These are phyloP conservation scores for Bubo blakistoni DNA, from an alignment of 2,113 vertebrate species.

Conservation along the genomic window DNA sequence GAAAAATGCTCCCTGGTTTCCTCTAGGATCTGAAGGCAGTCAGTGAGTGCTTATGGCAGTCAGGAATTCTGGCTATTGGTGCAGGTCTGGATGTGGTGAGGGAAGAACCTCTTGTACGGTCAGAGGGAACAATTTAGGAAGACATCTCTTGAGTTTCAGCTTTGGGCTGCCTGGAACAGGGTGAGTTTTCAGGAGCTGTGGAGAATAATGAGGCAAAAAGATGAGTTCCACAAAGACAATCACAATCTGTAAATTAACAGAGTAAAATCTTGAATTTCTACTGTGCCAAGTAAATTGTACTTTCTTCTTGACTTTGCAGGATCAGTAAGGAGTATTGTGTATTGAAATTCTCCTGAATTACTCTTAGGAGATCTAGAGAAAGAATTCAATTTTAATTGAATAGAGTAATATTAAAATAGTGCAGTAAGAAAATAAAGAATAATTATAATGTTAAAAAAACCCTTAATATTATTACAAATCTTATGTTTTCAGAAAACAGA, in stretches of 20 bases:
- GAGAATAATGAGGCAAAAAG: not conserved
- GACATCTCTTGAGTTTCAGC: not conserved
- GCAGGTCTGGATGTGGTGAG: not conserved
- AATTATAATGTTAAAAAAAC: not conserved
- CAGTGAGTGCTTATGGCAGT: not conserved
- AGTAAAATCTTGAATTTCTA: not conserved
- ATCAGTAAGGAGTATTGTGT: not conserved
- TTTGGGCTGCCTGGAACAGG: not conserved
- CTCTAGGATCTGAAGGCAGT: not conserved
- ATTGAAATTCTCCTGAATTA: not conserved
- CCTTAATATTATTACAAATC: not conserved
- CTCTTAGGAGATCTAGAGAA: not conserved
- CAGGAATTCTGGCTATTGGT: not conserved
- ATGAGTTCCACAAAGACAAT: not conserved
- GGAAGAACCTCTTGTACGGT: not conserved
- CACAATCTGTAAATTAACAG: not conserved
- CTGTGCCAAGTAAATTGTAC: not conserved
- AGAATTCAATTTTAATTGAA: not conserved
- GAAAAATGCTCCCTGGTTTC: not conserved
- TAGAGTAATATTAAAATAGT: not conserved
- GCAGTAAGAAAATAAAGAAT: not conserved
- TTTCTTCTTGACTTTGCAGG: not conserved
- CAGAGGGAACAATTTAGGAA: not conserved
- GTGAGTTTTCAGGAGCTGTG: not conserved
- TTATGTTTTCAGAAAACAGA: not conserved